A percentile compares a stretch with the other conserved stretches of the same genome.
Evolutionary conservation across 2,888 invertebrate genomes (phyloP).

Genomic region (Antitype chi): DNA sequence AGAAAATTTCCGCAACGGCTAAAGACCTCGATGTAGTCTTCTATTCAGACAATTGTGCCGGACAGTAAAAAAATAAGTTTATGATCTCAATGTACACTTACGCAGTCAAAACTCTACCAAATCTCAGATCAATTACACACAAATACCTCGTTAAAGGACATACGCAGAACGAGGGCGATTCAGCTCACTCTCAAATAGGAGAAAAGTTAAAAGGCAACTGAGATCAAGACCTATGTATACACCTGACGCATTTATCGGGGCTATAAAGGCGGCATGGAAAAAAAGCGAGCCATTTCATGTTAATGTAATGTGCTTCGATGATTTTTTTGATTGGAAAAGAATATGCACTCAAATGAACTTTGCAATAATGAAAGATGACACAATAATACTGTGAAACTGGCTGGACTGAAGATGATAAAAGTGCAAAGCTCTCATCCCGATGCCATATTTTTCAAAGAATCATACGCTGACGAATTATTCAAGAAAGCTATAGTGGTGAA

Average conservation of each 20-base stretch:
- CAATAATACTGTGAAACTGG: conserved; percentile 50
- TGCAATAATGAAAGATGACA: conserved; percentile 55
- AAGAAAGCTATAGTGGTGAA: conserved; percentile 32
- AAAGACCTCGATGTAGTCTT: conserved; percentile 59
- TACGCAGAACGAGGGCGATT: too few species aligned
- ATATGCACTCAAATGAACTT: conserved; percentile 55
- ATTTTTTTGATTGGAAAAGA: conserved; percentile 57
- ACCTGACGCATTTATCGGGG: conserved; percentile 47
- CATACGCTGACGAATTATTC: conserved; percentile 27
- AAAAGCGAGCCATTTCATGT: conserved; percentile 49
- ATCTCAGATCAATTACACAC: too few species aligned
- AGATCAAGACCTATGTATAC: too few species aligned
- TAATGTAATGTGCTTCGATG: conserved; percentile 53
- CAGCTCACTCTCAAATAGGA: too few species aligned
- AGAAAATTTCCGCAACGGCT: too few species aligned
- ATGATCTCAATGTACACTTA: too few species aligned
- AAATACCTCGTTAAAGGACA: too few species aligned
- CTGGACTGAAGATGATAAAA: conserved; percentile 41
- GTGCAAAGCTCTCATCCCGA: conserved; percentile 35
- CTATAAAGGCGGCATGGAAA: conserved; percentile 48
- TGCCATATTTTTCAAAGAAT: conserved; percentile 35
- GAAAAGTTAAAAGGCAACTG: too few species aligned
- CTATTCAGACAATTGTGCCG: too few species aligned
- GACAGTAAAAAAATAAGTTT: too few species aligned
- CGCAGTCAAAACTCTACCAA: too few species aligned